A percentile compares a stretch with the other conserved stretches of the same genome.
phyloP scores from a whole-genome alignment of 2,797 vertebrate species.

The Vireo griseus region DNA sequence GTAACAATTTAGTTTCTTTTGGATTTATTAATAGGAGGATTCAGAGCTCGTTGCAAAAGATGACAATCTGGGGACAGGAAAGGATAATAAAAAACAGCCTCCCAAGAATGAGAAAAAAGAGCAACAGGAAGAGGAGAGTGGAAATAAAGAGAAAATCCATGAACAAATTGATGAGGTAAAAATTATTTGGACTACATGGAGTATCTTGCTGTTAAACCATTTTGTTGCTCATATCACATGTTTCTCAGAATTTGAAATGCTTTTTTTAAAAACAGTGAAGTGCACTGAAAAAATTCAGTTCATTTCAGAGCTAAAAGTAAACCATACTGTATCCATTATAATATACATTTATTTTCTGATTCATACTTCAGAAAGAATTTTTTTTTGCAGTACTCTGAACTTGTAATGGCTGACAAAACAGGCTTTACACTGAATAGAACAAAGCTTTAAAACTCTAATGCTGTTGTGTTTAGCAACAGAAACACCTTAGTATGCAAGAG shows the following conservation, averaged over 20 bases:
- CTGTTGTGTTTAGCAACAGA: background rate
- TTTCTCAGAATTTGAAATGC: background rate
- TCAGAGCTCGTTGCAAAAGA: conserved; percentile 94
- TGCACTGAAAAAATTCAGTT: background rate
- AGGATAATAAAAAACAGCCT: conserved; percentile 82
- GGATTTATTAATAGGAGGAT: conserved; percentile 77
- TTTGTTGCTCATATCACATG: background rate
- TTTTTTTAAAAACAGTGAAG: background rate
- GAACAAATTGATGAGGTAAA: conserved; percentile 93
- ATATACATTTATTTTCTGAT: background rate
- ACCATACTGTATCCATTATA: background rate
- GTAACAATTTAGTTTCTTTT: background rate
- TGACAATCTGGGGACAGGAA: conserved; percentile 83
- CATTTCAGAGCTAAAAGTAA: background rate
- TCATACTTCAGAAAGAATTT: background rate
- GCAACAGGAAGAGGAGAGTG: conserved; percentile 65
- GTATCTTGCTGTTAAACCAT: background rate
- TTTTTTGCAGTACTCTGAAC: background rate
- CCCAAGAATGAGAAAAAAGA: conserved; percentile 73
- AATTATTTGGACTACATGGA: background rate
- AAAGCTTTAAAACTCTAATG: background rate
- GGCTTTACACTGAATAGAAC: background rate
- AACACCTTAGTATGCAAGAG: background rate
- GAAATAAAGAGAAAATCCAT: conserved; percentile 83
- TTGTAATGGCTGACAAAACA: background rate